phyloP scores from a whole-genome alignment of 2,888 invertebrate genomes.

The Lydus trimaculatus region DNA sequence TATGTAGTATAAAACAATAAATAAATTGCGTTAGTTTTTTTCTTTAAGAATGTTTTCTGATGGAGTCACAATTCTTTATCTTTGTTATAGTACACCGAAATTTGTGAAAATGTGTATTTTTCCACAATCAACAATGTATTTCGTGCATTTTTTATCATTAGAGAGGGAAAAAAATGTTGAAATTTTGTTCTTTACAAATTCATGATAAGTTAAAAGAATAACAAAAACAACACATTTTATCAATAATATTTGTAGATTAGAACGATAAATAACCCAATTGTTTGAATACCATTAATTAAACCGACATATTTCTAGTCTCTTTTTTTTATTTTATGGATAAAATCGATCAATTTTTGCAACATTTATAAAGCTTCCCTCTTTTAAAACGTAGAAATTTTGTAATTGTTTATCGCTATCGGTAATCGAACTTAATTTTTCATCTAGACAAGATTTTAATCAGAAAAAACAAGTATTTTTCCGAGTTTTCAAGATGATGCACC shows the following conservation, averaged over 20 bases:
- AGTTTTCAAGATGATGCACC: not conserved
- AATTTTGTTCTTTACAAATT: not conserved
- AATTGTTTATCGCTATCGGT: not conserved
- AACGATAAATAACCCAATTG: not conserved
- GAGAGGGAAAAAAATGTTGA: not conserved
- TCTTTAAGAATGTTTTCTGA: no score
- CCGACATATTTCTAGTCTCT: no score
- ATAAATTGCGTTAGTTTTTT: not conserved
- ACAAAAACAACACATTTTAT: not conserved
- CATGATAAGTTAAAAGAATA: not conserved
- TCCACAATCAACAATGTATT: not conserved
- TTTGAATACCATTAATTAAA: not conserved
- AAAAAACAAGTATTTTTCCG: not conserved
- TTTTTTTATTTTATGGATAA: not conserved
- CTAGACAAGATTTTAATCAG: not conserved
- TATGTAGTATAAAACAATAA: not conserved
- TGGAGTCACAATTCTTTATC: not conserved
- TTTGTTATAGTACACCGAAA: not conserved
- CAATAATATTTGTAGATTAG: slow-evolving; percentile 3
- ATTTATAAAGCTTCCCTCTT: no score
- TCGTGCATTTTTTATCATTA: not conserved
- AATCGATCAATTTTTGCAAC: not conserved
- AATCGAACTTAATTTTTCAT: not conserved
- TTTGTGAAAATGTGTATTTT: not conserved
- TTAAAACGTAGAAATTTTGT: no score